A percentile compares a stretch with the other conserved stretches of the same genome.
Conservation (phyloP, 2,888 invertebrate genomes). For the Lampropteryx suffumata region DNA sequence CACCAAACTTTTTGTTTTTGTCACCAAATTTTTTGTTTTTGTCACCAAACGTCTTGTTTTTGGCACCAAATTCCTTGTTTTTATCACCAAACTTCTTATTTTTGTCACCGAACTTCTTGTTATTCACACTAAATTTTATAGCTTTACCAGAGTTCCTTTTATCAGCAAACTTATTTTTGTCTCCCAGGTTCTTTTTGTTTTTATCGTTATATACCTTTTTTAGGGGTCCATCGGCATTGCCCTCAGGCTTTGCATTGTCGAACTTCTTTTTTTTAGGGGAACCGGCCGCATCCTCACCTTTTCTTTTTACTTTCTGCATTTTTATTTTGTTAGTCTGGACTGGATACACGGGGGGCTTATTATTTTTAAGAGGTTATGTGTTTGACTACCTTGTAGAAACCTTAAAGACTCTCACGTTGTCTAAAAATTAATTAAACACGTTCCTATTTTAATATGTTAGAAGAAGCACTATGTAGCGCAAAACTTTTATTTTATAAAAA, state of each 20-base stretch:
- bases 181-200: slow-evolving; percentile 18
- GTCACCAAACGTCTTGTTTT: slow-evolving; percentile 23
- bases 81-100: slow-evolving; percentile 25
- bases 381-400: no score
- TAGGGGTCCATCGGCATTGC: slow-evolving; percentile 17
- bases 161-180: slow-evolving; percentile 25
- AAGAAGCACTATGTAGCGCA: no score
- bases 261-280: slow-evolving; percentile 63
- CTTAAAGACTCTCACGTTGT: no score
- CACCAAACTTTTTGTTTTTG: slow-evolving; percentile 24
- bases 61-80: slow-evolving; percentile 16
- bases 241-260: slow-evolving; percentile 36
- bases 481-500: no score
- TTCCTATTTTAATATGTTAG: no score
- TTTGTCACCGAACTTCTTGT: slow-evolving; percentile 10
- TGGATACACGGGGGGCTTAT: slow-evolving; percentile 8
- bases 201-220: slow-evolving; percentile 18
- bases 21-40: slow-evolving; percentile 27
- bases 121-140: slow-evolving; percentile 26
- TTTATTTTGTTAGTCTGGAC: no score
- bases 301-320: slow-evolving; percentile 73
- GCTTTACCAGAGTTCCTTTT: slow-evolving; percentile 14
- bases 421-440: no score
- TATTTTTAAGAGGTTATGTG: no score
- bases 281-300: slow-evolving; percentile 46